These are phyloP conservation scores for Wiebesia pumilae DNA, from an alignment of 1,140 invertebrate species.

Conservation along the genomic window DNA sequence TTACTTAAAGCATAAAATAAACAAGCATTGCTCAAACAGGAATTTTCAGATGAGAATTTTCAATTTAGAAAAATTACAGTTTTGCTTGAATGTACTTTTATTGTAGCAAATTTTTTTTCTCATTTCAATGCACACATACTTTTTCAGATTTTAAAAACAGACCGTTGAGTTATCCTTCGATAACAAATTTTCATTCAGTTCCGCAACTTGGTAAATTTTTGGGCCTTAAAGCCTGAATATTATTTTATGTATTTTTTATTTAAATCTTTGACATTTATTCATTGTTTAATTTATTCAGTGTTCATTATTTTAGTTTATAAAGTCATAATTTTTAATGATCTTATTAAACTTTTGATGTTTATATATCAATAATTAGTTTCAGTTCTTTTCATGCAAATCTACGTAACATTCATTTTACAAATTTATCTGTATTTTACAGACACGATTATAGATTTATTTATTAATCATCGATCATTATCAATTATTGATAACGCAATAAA, in stretches of 20 bases:
- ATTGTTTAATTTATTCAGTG: not conserved
- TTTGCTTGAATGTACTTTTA: not conserved
- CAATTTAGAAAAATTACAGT: not conserved
- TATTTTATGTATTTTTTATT: not conserved
- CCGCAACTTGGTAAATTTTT: not conserved
- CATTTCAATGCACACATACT: not conserved
- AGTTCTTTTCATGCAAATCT: no score
- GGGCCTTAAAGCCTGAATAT: not conserved
- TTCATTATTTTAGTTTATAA: no score
- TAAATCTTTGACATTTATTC: not conserved
- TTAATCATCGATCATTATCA: no score
- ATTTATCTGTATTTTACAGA: no score
- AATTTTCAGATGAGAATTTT: slow-evolving; percentile 16
- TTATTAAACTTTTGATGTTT: no score
- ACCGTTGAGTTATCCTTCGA: not conserved
- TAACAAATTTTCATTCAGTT: slow-evolving; percentile 25
- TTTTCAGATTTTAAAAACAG: slow-evolving; percentile 4
- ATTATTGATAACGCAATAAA: no score
- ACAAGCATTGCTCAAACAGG: not conserved
- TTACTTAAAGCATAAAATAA: slow-evolving; percentile 12
- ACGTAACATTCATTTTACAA: no score
- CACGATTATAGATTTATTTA: no score
- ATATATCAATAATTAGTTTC: no score
- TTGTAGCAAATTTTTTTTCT: slow-evolving; percentile 12
- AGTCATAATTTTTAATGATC: no score